Conservation (phyloP, 2,113 vertebrate genomes). For the Trogon melanurus region DNA sequence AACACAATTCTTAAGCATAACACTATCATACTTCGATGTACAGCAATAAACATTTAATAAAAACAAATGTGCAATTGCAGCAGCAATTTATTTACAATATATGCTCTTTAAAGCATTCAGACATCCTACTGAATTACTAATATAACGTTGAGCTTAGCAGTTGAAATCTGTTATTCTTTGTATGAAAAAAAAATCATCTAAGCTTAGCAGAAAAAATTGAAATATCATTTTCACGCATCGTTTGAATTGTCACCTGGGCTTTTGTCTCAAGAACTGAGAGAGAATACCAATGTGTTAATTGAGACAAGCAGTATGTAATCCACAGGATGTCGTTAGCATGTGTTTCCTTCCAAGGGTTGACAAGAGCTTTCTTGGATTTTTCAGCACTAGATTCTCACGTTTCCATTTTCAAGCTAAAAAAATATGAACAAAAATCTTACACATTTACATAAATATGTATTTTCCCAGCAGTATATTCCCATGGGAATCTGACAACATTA, state of each 20-base stretch:
- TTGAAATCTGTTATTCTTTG: neutral
- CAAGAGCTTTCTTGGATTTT: slow-evolving; percentile 36
- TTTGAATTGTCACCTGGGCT: slow-evolving; percentile 41
- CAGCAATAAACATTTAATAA: neutral
- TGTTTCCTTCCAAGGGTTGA: slow-evolving; percentile 42
- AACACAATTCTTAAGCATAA: neutral
- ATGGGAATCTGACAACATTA: neutral
- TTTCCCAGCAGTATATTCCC: slow-evolving; percentile 11
- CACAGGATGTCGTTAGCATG: slow-evolving; percentile 41
- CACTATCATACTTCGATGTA: neutral
- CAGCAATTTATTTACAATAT: neutral
- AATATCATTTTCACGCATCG: slow-evolving; percentile 22
- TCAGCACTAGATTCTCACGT: neutral
- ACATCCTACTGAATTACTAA: neutral
- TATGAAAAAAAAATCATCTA: neutral
- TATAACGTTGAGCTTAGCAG: neutral
- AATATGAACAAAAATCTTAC: slow-evolving; percentile 9
- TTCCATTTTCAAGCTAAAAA: slow-evolving; percentile 37
- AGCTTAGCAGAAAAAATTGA: neutral
- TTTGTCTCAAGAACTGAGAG: slow-evolving; percentile 29
- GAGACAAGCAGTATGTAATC: slow-evolving; percentile 30
- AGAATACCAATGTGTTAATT: slow-evolving; percentile 59
- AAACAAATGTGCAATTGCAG: neutral
- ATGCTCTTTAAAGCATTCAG: neutral
- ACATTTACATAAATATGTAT: neutral